Evolutionary conservation across 1,140 invertebrate genomes (phyloP), one percentile per base, ranked within the genome.

Genomic region (Heterodera schachtii): DNA sequence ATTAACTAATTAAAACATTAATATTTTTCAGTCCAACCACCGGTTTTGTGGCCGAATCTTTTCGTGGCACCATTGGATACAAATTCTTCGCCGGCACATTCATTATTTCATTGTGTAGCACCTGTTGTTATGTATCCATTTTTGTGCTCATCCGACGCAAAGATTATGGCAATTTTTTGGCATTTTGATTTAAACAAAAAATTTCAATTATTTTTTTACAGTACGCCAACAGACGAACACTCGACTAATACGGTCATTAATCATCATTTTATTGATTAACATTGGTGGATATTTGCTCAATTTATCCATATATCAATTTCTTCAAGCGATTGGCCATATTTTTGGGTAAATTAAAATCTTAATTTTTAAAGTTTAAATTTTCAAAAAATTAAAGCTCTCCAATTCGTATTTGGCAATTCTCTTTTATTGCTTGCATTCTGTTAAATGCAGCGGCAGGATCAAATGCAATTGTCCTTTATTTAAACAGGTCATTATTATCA

Each of bases 201-300:
- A 67, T 76, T 19, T 67, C 2, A 11, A 7, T 19, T 66, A 67
- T 57, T 78, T 44, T n/a, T n/a, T n/a, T n/a, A n/a, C n/a, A 78
- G 76, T 78, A 2, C 41, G 21, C 21, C 21, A 78, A 78, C 9
- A 67, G 64, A 78, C 76, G 13, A 78, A 78, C 69, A 78, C 76
- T 8, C 60, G 76, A 16, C 69, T 78, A 6, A 5, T 78, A 8
- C 76, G 76, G 21, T 78, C 76, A 6, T n/a, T 78, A 44, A n/a
- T 78, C 21, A 69, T 66, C 44, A 78, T 78, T 78, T 49, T 78
- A 60, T 11, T 46, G 21, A n/a, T 78, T 0, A 69, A 21, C 1
- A 43, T 78, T 41, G 76, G 76, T n/a, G 76, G 76, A 13, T 78
- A 78, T 67, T 44, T 78, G 13, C n/a, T 78, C 19, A 78, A 16